These are phyloP conservation scores for Piscicola geometra DNA, from an alignment of 2,888 invertebrate species.

Conservation along the genomic window DNA sequence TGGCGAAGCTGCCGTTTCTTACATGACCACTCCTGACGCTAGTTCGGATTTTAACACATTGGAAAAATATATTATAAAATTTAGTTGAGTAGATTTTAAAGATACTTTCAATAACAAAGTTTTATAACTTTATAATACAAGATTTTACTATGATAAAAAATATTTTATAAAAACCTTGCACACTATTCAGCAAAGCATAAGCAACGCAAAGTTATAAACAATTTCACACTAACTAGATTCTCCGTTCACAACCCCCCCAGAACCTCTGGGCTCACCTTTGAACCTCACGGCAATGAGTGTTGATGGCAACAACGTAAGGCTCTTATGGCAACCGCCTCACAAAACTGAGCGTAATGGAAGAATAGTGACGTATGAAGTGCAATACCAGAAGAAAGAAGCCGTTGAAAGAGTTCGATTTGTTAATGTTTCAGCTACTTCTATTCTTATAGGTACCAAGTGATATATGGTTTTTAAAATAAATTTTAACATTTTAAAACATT, in stretches of 20 bases:
- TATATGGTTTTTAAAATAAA: background rate
- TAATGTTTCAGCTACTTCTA: slow-evolving; percentile 51
- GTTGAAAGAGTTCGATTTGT: slow-evolving; percentile 55
- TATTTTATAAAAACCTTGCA: too few species aligned
- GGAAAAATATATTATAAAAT: too few species aligned
- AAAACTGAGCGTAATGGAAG: slow-evolving; percentile 63
- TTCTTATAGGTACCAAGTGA: slow-evolving; percentile 41
- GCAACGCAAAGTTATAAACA: too few species aligned
- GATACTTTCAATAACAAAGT: too few species aligned
- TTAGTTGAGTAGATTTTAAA: too few species aligned
- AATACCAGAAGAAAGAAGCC: slow-evolving; percentile 66
- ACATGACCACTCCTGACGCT: slow-evolving; percentile 88
- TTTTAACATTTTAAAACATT: too few species aligned
- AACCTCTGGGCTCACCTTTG: slow-evolving; percentile 57
- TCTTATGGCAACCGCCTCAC: slow-evolving; percentile 64
- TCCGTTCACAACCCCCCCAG: slow-evolving; percentile 43
- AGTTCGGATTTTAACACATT: too few species aligned
- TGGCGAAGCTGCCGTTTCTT: slow-evolving; percentile 87
- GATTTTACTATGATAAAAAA: too few species aligned
- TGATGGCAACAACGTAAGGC: slow-evolving; percentile 62
- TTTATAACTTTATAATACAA: too few species aligned
- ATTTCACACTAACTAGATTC: background rate
- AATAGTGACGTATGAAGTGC: slow-evolving; percentile 84
- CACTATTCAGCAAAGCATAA: too few species aligned
- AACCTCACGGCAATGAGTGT: slow-evolving; percentile 75